Percentiles rank a stretch among this genome's conserved stretches.
Evolutionary conservation across 2,113 vertebrate species (phyloP).

Genomic region (Cepphus grylle): DNA sequence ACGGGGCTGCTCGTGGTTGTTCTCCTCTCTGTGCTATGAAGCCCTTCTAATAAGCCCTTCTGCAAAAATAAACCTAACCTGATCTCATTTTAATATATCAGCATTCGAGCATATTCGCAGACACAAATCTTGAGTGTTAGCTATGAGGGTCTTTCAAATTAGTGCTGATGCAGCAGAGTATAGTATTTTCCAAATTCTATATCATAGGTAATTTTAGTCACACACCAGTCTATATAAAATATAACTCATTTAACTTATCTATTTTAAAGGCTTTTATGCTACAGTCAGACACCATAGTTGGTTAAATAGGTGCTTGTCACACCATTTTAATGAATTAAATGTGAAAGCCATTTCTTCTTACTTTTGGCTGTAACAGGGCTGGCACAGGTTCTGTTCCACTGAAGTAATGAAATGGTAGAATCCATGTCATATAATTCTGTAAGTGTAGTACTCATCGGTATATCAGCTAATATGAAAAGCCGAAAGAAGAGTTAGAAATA

Average conservation of each 20-base stretch:
- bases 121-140: not conserved
- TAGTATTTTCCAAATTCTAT: not conserved
- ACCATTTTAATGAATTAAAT: conserved; percentile 59
- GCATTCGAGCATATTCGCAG: not conserved
- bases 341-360: conserved; percentile 48
- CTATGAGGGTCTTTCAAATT: not conserved
- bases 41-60: not conserved
- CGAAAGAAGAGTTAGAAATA: not conserved
- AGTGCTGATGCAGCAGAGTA: not conserved
- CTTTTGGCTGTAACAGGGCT: conserved; percentile 52
- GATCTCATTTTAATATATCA: not conserved
- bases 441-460: conserved; percentile 29
- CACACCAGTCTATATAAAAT: not conserved
- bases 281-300: conserved; percentile 23
- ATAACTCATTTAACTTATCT: conserved; percentile 38
- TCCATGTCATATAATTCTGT: conserved; percentile 43
- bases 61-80: not conserved
- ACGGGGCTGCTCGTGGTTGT: not conserved
- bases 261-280: conserved; percentile 41
- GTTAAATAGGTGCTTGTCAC: conserved; percentile 57
- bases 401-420: not conserved
- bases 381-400: conserved; percentile 37
- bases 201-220: not conserved
- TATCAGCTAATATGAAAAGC: conserved; percentile 36
- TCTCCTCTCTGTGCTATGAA: not conserved